These are phyloP conservation scores for Folsomia manolachei DNA, from an alignment of 2,888 invertebrate species.

Conservation along the genomic window DNA sequence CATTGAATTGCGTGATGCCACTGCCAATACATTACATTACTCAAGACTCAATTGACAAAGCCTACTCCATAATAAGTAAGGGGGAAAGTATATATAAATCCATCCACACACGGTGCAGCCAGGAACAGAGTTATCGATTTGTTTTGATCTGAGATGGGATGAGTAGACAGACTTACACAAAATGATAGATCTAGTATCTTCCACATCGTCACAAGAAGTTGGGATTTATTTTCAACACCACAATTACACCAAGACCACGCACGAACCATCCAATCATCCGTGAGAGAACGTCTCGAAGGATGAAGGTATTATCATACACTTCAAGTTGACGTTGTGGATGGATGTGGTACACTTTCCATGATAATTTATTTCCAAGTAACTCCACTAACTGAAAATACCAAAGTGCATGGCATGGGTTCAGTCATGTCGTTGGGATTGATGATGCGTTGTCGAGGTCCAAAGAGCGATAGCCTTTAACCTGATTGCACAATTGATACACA, in stretches of 20 bases:
- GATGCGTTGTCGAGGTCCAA: neutral
- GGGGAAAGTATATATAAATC: neutral
- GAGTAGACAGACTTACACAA: slow-evolving; percentile 14
- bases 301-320: neutral
- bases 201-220: slow-evolving; percentile 1
- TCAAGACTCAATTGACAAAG: slow-evolving; percentile 10
- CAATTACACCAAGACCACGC: neutral
- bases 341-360: neutral
- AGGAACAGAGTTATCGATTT: slow-evolving; percentile 17
- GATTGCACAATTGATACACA: neutral
- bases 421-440: neutral
- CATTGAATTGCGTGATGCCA: neutral
- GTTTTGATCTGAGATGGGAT: slow-evolving; percentile 18
- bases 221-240: neutral
- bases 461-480: neutral
- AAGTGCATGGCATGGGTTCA: too few relatives aligned
- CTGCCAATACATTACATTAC: slow-evolving; percentile 12
- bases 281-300: neutral
- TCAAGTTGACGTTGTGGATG: neutral
- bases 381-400: too few relatives aligned
- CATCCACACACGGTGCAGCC: slow-evolving; percentile 15
- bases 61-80: neutral
- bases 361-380: too few relatives aligned
- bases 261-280: neutral
- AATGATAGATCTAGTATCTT: slow-evolving; percentile 10